Conservation (phyloP, 2,113 vertebrate species). For the Isichthys henryi region DNA sequence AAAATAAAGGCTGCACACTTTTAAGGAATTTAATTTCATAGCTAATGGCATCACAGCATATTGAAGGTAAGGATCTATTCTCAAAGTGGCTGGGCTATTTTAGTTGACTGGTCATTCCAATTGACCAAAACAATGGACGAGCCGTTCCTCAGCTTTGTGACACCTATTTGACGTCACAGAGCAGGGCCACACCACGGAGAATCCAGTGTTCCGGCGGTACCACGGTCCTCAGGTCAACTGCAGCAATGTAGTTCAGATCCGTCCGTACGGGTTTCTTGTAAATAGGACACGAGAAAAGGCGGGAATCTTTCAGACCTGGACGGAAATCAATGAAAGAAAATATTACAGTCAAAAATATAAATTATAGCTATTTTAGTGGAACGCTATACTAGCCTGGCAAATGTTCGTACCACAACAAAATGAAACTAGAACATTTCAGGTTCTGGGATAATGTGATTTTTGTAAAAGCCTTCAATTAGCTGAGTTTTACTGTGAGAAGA, state of each 20-base stretch:
- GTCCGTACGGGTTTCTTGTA: conserved; percentile 85
- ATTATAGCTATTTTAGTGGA: not conserved
- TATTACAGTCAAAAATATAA: not conserved
- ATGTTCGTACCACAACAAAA: not conserved
- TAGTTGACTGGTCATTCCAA: not conserved
- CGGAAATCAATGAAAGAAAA: conserved; percentile 23
- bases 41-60: not conserved
- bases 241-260: conserved; percentile 76
- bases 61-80: not conserved
- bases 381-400: not conserved
- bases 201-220: conserved; percentile 84
- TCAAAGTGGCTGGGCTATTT: not conserved
- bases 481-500: not conserved
- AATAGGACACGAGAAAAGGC: conserved; percentile 79
- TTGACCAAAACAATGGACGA: not conserved
- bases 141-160: not conserved
- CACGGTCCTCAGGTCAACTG: conserved; percentile 71
- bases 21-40: not conserved
- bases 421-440: not conserved
- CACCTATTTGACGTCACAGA: conserved; percentile 83
- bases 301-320: conserved; percentile 67
- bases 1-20: not conserved
- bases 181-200: conserved; percentile 80
- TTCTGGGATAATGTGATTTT: not conserved
- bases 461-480: not conserved